phyloP scores from a whole-genome alignment of 2,888 invertebrate species.

The Phytoseiulus persimilis region DNA sequence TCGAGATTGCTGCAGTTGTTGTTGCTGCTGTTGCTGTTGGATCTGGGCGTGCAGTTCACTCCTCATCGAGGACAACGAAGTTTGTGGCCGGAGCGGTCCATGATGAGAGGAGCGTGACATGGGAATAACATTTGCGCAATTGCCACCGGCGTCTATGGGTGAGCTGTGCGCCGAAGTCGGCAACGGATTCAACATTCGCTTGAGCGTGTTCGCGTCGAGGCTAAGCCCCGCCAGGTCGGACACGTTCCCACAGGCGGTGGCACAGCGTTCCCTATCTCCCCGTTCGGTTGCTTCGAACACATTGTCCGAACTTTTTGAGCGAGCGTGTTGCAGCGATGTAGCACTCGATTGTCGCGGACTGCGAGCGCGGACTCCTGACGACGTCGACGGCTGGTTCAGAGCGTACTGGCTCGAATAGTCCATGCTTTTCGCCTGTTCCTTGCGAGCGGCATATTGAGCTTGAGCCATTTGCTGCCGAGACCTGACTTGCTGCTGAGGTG shows the following conservation, averaged over 20 bases:
- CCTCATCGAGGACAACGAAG: slow-evolving; percentile 49
- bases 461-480: slow-evolving; percentile 40
- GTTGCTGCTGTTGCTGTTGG: slow-evolving; percentile 27
- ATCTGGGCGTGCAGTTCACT: slow-evolving; percentile 56
- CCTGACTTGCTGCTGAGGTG: slow-evolving; percentile 36
- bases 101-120: slow-evolving; percentile 20
- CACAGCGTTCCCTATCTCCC: slow-evolving; percentile 47
- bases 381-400: slow-evolving; percentile 32
- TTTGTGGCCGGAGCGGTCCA: slow-evolving; percentile 40
- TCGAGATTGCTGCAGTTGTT: slow-evolving; percentile 44
- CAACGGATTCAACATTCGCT: slow-evolving; percentile 88
- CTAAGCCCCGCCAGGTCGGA: slow-evolving; percentile 48
- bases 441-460: slow-evolving; percentile 44
- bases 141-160: slow-evolving; percentile 40
- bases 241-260: slow-evolving; percentile 39
- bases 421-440: slow-evolving; percentile 53
- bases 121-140: background rate
- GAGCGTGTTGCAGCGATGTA: slow-evolving; percentile 40
- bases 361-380: background rate
- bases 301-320: slow-evolving; percentile 76
- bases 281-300: slow-evolving; percentile 55
- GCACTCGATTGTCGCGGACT: background rate
- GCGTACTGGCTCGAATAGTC: slow-evolving; percentile 52
- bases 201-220: slow-evolving; percentile 74
- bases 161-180: slow-evolving; percentile 53